Evolutionary conservation across 2,113 vertebrate genomes (phyloP).

Genomic region (Spea bombifrons): DNA sequence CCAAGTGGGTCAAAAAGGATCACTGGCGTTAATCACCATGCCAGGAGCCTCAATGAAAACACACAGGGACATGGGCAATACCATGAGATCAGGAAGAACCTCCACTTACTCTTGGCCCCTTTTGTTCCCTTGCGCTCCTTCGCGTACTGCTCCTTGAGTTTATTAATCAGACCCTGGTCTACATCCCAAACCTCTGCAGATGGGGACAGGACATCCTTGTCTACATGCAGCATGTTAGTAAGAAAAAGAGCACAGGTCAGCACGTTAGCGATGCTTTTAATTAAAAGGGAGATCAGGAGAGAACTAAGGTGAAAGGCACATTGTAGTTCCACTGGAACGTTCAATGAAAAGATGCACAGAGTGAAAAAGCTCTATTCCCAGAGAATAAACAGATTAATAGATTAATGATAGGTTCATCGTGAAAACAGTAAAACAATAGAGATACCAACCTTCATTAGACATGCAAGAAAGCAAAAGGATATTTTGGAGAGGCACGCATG

Average conservation of each 20-base stretch:
- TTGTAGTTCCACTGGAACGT: no score
- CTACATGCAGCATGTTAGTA: constrained; percentile 82
- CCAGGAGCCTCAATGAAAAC: not conserved
- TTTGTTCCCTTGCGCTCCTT: constrained; percentile 83
- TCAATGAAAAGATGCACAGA: no score
- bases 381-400: no score
- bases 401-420: no score
- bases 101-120: constrained; percentile 82
- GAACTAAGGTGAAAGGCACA: not conserved
- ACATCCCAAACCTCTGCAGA: constrained; percentile 82
- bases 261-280: constrained; percentile 53
- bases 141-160: constrained; percentile 85
- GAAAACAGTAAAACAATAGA: no score
- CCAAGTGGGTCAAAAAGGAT: not conserved
- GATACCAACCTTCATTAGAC: no score
- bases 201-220: constrained; percentile 82
- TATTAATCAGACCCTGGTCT: constrained; percentile 82
- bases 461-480: no score
- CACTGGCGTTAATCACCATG: not conserved
- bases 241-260: constrained; percentile 70
- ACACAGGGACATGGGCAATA: not conserved
- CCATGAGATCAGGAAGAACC: constrained; percentile 68
- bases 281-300: not conserved
- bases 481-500: no score
- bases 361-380: no score